phyloP scores from a whole-genome alignment of 2,797 vertebrate genomes.

The Mallotus villosus region DNA sequence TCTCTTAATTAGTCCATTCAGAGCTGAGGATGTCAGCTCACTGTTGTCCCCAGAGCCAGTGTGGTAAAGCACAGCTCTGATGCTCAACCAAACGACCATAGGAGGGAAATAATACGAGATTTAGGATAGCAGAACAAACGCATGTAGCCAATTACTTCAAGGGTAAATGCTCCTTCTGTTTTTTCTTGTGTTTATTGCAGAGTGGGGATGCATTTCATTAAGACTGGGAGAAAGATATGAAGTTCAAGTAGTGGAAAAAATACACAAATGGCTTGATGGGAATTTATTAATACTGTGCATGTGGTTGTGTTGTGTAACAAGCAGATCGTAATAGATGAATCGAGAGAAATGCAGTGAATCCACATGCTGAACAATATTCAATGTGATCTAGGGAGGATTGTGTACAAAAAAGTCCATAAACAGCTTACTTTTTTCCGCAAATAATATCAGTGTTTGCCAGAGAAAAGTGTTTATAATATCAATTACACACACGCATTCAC shows the following conservation, averaged over 20 bases:
- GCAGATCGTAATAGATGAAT: not conserved
- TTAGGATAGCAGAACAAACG: constrained; percentile 67
- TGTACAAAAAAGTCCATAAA: not conserved
- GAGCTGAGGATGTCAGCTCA: not conserved
- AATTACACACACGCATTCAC: not conserved
- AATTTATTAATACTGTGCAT: constrained; percentile 50
- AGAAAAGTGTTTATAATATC: not conserved
- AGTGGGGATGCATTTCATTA: constrained; percentile 66
- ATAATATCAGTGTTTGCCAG: not conserved
- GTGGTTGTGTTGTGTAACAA: constrained; percentile 25
- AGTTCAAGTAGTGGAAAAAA: constrained; percentile 47
- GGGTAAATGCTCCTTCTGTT: constrained; percentile 55
- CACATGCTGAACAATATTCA: not conserved
- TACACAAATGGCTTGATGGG: constrained; percentile 57
- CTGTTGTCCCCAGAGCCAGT: not conserved
- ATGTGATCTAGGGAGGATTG: not conserved
- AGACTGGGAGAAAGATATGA: constrained; percentile 63
- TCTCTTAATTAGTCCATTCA: constrained; percentile 30
- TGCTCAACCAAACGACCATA: constrained; percentile 33
- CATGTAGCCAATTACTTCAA: constrained; percentile 66
- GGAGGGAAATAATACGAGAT: constrained; percentile 66
- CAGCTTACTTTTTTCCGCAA: not conserved
- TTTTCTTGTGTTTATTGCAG: constrained; percentile 53
- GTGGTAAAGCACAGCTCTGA: not conserved
- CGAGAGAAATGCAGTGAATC: not conserved